Percentiles rank a stretch among this genome's conserved stretches.
Evolutionary conservation across 2,888 invertebrate species (phyloP).

Genomic region (Drosophila limbata): DNA sequence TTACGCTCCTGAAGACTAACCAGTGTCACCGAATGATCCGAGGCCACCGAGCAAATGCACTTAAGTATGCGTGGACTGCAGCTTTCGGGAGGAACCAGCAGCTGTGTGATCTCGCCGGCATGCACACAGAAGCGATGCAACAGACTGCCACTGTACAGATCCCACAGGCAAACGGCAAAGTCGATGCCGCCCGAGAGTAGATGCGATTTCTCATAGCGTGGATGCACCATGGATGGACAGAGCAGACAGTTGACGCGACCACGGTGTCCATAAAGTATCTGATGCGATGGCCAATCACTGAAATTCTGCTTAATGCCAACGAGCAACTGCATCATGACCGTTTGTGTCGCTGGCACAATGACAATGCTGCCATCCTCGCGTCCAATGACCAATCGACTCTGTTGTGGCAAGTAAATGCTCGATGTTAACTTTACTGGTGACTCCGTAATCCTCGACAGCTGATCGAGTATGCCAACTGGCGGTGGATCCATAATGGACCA

Average conservation of each 20-base stretch:
- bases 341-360: conserved; percentile 97
- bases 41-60: conserved; percentile 98
- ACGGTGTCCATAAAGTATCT: conserved; percentile 94
- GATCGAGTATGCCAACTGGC: conserved; percentile 96
- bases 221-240: conserved; percentile 96
- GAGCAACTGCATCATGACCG: conserved; percentile 95
- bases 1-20: conserved; percentile 95
- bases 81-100: conserved; percentile 96
- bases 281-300: conserved; percentile 95
- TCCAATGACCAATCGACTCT: conserved; percentile 97
- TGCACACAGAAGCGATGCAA: conserved; percentile 98
- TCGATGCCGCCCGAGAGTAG: conserved; percentile 98
- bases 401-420: conserved; percentile 96
- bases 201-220: conserved; percentile 93
- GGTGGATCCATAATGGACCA: conserved; percentile 95
- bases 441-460: conserved; percentile 91
- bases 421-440: conserved; percentile 93
- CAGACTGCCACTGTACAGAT: conserved; percentile 94
- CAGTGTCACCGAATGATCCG: conserved; percentile 98
- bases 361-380: conserved; percentile 98
- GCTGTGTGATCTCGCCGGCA: conserved; percentile 97
- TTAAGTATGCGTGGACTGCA: conserved; percentile 96
- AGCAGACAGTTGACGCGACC: conserved; percentile 97
- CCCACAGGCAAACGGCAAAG: conserved; percentile 98
- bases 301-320: conserved; percentile 92